Evolutionary conservation across 1,140 invertebrate species (phyloP).

Genomic region (Xylocopa sonorina): DNA sequence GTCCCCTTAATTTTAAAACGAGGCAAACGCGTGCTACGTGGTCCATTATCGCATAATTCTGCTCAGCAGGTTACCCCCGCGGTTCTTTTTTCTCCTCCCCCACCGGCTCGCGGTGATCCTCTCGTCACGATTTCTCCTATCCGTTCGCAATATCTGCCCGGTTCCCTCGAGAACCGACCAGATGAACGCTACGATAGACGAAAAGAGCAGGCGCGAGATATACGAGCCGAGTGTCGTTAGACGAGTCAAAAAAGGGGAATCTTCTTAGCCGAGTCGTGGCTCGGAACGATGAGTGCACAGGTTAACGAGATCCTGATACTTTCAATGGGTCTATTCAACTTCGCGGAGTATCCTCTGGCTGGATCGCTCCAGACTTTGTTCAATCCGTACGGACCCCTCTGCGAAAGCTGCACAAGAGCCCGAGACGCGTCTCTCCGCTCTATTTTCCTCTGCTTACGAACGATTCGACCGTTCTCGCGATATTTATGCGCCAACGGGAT

Average conservation of each 20-base stretch:
- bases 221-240: constrained; percentile 28
- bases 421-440: neutral
- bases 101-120: neutral
- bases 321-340: neutral
- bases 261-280: constrained; percentile 15
- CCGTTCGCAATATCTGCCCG: constrained; percentile 23
- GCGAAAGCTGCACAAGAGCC: neutral
- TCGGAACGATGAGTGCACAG: constrained; percentile 47
- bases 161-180: constrained; percentile 27
- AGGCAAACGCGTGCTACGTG: constrained; percentile 42
- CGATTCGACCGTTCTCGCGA: too few relatives aligned
- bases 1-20: constrained; percentile 31
- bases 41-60: constrained; percentile 48
- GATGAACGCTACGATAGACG: constrained; percentile 44
- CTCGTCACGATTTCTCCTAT: constrained; percentile 53
- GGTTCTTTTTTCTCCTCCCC: too few relatives aligned
- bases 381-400: neutral
- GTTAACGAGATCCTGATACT: constrained; percentile 67
- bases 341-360: neutral
- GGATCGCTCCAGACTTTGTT: neutral
- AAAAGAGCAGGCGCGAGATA: constrained; percentile 30
- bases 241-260: constrained; percentile 8
- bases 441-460: too few relatives aligned
- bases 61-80: neutral
- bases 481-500: constrained; percentile 34